Percentiles rank a stretch among this genome's conserved stretches.
Conservation (phyloP, 2,888 invertebrate genomes). For the Phrixothrix hirtus region DNA sequence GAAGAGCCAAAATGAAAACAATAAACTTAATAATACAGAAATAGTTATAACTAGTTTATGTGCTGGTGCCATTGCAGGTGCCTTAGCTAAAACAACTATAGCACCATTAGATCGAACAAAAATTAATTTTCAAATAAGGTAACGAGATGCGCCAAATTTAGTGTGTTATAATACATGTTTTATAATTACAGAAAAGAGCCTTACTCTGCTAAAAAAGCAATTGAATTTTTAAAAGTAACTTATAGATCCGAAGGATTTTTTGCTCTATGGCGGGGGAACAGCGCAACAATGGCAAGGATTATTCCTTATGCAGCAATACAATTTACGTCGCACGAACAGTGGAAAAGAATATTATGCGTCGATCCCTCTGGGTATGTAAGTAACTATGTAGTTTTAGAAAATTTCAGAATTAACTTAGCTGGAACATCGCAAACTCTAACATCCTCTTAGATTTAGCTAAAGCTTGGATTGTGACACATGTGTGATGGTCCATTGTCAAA, state of each 20-base stretch:
- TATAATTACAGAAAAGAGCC: slow-evolving; percentile 62
- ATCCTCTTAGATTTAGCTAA: no score
- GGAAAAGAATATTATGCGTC: slow-evolving; percentile 80
- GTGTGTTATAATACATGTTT: neutral
- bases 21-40: slow-evolving; percentile 59
- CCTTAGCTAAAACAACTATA: slow-evolving; percentile 92
- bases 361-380: slow-evolving; percentile 62
- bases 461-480: no score
- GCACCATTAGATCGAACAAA: slow-evolving; percentile 97
- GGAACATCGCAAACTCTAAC: no score
- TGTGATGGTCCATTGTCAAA: no score
- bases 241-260: slow-evolving; percentile 77
- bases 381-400: neutral
- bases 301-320: slow-evolving; percentile 97
- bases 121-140: slow-evolving; percentile 95
- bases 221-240: slow-evolving; percentile 68
- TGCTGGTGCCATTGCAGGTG: slow-evolving; percentile 93
- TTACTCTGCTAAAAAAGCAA: slow-evolving; percentile 74
- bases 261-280: slow-evolving; percentile 96
- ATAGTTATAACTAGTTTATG: slow-evolving; percentile 79
- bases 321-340: slow-evolving; percentile 97
- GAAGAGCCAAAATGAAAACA: slow-evolving; percentile 30
- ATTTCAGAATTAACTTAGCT: no score
- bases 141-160: slow-evolving; percentile 34
- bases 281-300: slow-evolving; percentile 96